These are phyloP conservation scores for Mormyrus lacerda DNA, from an alignment of 2,113 vertebrate species.

Conservation along the genomic window DNA sequence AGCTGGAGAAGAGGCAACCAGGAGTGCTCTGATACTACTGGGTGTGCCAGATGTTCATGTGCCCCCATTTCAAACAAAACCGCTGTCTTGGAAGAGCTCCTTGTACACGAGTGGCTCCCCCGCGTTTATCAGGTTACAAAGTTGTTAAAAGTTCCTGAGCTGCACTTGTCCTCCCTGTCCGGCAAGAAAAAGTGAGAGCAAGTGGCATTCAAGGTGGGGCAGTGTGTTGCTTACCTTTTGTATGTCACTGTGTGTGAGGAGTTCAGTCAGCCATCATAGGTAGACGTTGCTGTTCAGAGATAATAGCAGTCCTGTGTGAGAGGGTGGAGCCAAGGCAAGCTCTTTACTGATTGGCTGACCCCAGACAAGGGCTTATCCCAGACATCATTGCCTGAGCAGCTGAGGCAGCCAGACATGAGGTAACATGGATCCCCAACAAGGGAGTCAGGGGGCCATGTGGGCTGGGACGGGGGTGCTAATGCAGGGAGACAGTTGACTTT, in stretches of 20 bases:
- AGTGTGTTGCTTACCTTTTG: not conserved
- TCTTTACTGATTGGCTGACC: constrained; percentile 28
- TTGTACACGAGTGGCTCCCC: not conserved
- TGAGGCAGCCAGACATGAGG: constrained; percentile 27
- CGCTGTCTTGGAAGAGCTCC: not conserved
- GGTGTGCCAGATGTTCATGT: constrained; percentile 1
- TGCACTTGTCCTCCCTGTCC: not conserved
- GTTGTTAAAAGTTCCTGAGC: not conserved
- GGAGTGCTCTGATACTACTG: constrained; percentile 2
- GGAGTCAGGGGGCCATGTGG: constrained; percentile 14
- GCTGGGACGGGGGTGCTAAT: not conserved
- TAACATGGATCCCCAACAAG: constrained; percentile 27
- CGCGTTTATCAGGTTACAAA: not conserved
- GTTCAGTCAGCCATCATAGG: constrained; percentile 19
- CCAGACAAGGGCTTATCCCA: constrained; percentile 23
- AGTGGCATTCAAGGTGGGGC: not conserved
- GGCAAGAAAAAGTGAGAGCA: not conserved
- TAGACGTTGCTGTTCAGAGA: constrained; percentile 30
- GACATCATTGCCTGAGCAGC: constrained; percentile 18
- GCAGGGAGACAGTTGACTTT: constrained; percentile 3
- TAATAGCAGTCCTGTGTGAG: constrained; percentile 22
- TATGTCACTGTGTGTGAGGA: not conserved
- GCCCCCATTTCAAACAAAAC: not conserved
- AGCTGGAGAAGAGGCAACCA: not conserved
- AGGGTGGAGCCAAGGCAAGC: constrained; percentile 30